Base-by-base conservation (phyloP, 2,888 invertebrate genomes). In the Morpho deidamia region DNA sequence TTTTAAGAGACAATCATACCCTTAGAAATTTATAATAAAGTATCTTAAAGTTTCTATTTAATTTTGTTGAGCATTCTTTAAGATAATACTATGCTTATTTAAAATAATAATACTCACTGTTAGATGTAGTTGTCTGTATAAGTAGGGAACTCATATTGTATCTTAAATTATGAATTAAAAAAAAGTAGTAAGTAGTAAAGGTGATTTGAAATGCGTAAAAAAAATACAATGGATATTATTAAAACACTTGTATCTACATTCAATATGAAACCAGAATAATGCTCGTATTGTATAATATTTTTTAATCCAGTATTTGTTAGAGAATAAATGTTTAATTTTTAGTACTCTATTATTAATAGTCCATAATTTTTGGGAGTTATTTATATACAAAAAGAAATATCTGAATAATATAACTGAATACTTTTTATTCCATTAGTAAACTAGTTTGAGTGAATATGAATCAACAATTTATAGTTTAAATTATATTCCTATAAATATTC, bases 81-180 rank as follows among this genome's bases (percentile, higher is more conserved):
- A 23, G 23, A 3, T 23, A 23, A 1, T 1, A 23, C 23, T 14
- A 23, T 2, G 5, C 23, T 2, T 42, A 14, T 10, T 9, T 9
- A 42, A 23, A 8, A 23, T 4, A 1, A 7, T 33, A 4, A 32
- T 33, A 2, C 0, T 37, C 10, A 14, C 37, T 5, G 14, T 23
- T 46, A 37, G 37, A 23, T 4, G 45, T 38, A 45, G 44, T 23
- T 23, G 23, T 37, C 8, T 35, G 11, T 11, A 11, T 9, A 1
- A 33, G 38, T 46, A 46, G 23, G 45, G 38, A 46, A 46, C 38
- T 38, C 37, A 38, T 46, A 37, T 46, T 46, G 37, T 46, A 46
- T 46, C 37, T 46, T 38, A 38, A 38, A 46, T 7, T 37, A 37
- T 14, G n/a, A n/a, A n/a, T n/a, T n/a, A n/a, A 11, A 46, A 12